These are phyloP conservation scores for Uloborus diversus DNA, from an alignment of 1,140 invertebrate genomes.

Conservation along the genomic window DNA sequence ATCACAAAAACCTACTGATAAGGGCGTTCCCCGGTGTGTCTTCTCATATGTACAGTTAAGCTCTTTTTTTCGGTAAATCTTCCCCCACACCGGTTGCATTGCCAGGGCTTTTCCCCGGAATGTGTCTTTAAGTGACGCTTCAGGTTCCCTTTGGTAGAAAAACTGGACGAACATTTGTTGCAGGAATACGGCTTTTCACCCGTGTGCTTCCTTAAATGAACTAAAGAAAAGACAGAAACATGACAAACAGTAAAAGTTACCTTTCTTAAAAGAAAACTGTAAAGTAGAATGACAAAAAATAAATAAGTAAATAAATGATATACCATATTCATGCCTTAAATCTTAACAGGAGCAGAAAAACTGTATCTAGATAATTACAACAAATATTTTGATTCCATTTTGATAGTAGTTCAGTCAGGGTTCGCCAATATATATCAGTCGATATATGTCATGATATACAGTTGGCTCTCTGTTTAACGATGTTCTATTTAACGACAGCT, in stretches of 20 bases:
- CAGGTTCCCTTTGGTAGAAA: slow-evolving; percentile 69
- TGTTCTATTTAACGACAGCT: too few species aligned
- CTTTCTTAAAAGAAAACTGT: too few species aligned
- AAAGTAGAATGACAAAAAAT: too few species aligned
- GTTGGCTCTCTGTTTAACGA: too few species aligned
- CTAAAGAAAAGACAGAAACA: slow-evolving; percentile 63
- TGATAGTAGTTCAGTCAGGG: too few species aligned
- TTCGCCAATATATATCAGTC: too few species aligned
- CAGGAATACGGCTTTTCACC: slow-evolving; percentile 93
- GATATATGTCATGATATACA: too few species aligned
- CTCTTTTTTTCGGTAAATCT: slow-evolving; percentile 66
- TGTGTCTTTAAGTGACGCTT: slow-evolving; percentile 83
- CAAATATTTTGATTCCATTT: too few species aligned
- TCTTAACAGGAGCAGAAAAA: too few species aligned
- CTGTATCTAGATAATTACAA: too few species aligned
- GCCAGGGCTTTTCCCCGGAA: slow-evolving; percentile 62
- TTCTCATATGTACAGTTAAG: slow-evolving; percentile 65
- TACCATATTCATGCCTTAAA: too few species aligned
- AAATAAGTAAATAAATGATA: too few species aligned
- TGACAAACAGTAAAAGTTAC: not conserved
- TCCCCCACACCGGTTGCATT: slow-evolving; percentile 60
- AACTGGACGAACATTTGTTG: slow-evolving; percentile 58
- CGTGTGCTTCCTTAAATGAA: slow-evolving; percentile 94
- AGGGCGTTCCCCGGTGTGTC: slow-evolving; percentile 66
- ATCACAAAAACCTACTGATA: slow-evolving; percentile 61